Conservation (phyloP, 2,888 invertebrate species). For the Empis livida region DNA sequence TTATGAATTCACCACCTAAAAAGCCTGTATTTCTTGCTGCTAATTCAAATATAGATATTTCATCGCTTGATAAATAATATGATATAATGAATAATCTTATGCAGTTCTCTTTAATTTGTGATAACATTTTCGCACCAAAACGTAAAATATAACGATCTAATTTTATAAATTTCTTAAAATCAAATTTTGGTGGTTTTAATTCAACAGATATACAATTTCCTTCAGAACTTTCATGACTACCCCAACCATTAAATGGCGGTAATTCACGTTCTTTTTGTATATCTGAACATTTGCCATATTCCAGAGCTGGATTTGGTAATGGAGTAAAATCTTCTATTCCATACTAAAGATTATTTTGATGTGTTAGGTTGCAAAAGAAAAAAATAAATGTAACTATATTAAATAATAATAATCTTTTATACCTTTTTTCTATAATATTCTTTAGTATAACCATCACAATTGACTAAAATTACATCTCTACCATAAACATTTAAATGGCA, state of each 20-base stretch:
- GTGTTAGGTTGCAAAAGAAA: not conserved
- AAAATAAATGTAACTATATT: too few relatives aligned
- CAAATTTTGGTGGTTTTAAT: slow-evolving; percentile 61
- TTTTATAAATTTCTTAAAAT: slow-evolving; percentile 68
- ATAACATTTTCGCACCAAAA: slow-evolving; percentile 65
- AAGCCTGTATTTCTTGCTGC: slow-evolving; percentile 59
- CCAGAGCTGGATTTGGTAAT: slow-evolving; percentile 17
- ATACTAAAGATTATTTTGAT: slow-evolving; percentile 18
- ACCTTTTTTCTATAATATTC: slow-evolving; percentile 63
- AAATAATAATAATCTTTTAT: not conserved
- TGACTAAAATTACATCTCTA: slow-evolving; percentile 62
- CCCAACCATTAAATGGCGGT: slow-evolving; percentile 87
- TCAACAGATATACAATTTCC: slow-evolving; percentile 72
- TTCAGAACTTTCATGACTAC: slow-evolving; percentile 78
- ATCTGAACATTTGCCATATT: not conserved
- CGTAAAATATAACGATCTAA: slow-evolving; percentile 66
- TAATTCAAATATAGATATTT: slow-evolving; percentile 69
- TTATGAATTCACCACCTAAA: slow-evolving; percentile 50
- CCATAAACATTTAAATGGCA: slow-evolving; percentile 70
- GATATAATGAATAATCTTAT: slow-evolving; percentile 66
- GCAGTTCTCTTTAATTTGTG: slow-evolving; percentile 50
- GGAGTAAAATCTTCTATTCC: slow-evolving; percentile 31
- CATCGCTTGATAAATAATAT: slow-evolving; percentile 71
- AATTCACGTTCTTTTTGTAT: slow-evolving; percentile 27
- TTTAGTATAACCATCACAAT: slow-evolving; percentile 76